Evolutionary conservation across 2,113 vertebrate species (phyloP), one percentile per base, ranked within the genome.

Genomic region (Ceuthmochares aereus): DNA sequence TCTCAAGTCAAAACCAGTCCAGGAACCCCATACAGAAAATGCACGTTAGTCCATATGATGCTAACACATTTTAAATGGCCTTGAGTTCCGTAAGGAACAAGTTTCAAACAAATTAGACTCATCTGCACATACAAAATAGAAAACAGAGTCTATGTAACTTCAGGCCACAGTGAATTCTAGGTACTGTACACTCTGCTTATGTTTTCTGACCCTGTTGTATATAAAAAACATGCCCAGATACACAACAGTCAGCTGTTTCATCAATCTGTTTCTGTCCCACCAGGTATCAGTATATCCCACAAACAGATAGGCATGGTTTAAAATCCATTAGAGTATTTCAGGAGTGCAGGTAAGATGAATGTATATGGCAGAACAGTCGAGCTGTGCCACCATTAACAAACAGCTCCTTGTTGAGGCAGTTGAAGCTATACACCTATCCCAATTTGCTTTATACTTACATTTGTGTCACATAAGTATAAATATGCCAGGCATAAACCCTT

Each of bases 281-380:
- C 19, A 47, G 20, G 21, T 18, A 47, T 47, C 47, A 47, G 47
- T 21, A 23, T 23, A 49, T n/a, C 30, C 21, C 42, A 70, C 20
- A 73, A 87, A 64, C 42, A 73, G 10, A 12, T 73, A 58, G 18
- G n/a, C 59, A 51, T 3, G 26, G 13, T 80, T 88, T 70, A n/a
- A 78, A 76, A 64, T 43, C 23, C 32, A 23, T 3, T 56, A 14
- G 32, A 42, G 7, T 69, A 60, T 74, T 84, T 78, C 30, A 68
- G 36, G 11, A 79, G 26, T 17, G 6, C 12, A 32, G 25, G 9
- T 40, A 36, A 16, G 25, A 25, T 43, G 5, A 36, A 66, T 49
- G 6, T 0, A 0, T 40, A 14, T 9, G 43, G 30, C 40, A 62
- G 51, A 84, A 37, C 7, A 74, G 47, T 3, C 14, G 6, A 43